These are phyloP conservation scores for Dolichopus griseipennis DNA, from an alignment of 2,888 invertebrate genomes.

Conservation along the genomic window DNA sequence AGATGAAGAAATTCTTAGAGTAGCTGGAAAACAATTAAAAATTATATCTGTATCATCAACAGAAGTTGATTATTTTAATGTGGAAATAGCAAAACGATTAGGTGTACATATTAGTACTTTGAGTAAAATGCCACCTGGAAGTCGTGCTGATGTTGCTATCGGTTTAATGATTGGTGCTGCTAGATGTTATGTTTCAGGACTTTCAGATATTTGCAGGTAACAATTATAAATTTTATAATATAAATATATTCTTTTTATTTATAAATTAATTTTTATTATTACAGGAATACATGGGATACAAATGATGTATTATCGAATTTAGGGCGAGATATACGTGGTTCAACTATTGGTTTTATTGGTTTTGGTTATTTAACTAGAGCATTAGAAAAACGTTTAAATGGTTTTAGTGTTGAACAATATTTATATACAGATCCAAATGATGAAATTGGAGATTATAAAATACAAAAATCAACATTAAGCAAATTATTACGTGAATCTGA, in stretches of 20 bases:
- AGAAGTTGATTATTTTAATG: constrained; percentile 70
- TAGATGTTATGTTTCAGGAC: constrained; percentile 62
- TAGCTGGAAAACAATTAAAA: constrained; percentile 51
- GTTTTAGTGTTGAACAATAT: constrained; percentile 58
- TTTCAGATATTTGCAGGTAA: constrained; percentile 46
- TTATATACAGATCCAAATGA: constrained; percentile 61
- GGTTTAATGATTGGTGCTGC: constrained; percentile 61
- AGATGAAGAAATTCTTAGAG: constrained; percentile 20
- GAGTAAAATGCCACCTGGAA: constrained; percentile 57
- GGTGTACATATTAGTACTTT: constrained; percentile 65
- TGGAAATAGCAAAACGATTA: constrained; percentile 53
- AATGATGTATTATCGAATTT: constrained; percentile 58
- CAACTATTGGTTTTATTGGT: constrained; percentile 69
- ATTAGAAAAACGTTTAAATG: constrained; percentile 47
- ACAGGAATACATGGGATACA: too few species aligned
- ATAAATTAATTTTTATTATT: too few species aligned
- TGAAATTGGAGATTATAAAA: constrained; percentile 49
- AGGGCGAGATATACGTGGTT: constrained; percentile 61
- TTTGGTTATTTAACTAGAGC: constrained; percentile 46
- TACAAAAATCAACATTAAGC: constrained; percentile 51
- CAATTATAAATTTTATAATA: background rate
- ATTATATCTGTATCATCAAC: constrained; percentile 70
- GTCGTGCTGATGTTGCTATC: constrained; percentile 70
- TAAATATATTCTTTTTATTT: too few species aligned
- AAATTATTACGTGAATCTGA: constrained; percentile 54